Evolutionary conservation across 2,888 invertebrate genomes (phyloP), one percentile per base, ranked within the genome.

Genomic region (Synergus laeviventris): DNA sequence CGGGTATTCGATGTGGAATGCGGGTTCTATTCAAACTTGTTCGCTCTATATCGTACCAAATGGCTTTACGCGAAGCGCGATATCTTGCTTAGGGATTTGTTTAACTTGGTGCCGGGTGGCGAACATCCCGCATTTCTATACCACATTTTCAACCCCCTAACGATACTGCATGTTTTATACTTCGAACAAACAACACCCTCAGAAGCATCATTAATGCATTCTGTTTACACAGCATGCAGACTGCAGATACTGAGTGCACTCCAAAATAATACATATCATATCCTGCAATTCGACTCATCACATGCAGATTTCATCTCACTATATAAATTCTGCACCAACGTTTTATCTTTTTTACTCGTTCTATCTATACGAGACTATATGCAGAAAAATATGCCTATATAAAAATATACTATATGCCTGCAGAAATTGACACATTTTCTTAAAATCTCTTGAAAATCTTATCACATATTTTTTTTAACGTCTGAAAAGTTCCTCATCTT

Each of bases 1-100:
- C 85, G 84, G 84, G 83, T 86, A 86, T 86, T 86, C 86, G 86
- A 87, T 86, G 87, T 83, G 86, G 86, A 87, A 87, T 89, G 87
- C 86, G 87, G 86, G 85, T 81, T 86, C 87, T 86, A 86, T 87
- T 87, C 86, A 86, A 88, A 87, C 86, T 87, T 85, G 79, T 82
- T 75, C 76, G 74, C 77, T 78, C 81, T 78, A 76, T 74, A 79
- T 81, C 77, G 79, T 77, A 70, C 76, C 79, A 75, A 76, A 70
- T 74, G 79, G 74, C 79, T 78, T 78, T 81, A 78, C 81, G 59
- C 70, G 70, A 76, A 79, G 81, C 78, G 78, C 80, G 81, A 81
- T 81, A 81, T 84, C 83, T 81, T 76, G 70, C 81, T 82, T 74
- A 73, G 36, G 78, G 77, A 78, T 81, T 78, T 83, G 83, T 79